Base-by-base conservation (phyloP, 2,888 invertebrate species). In the Rambutsinella grinnellia region DNA sequence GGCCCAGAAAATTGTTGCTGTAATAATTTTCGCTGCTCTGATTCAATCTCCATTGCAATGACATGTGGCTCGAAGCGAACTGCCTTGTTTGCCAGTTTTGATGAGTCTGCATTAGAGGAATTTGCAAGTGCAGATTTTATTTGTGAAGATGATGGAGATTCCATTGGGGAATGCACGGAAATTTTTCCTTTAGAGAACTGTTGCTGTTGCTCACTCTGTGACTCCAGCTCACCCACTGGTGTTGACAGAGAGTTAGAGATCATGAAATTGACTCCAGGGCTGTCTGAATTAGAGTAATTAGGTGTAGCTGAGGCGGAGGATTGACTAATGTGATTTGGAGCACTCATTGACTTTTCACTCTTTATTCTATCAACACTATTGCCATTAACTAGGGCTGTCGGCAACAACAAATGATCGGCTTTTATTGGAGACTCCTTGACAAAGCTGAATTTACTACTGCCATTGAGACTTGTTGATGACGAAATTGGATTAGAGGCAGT, bases 41-140 rank as follows among this genome's bases (percentile, higher is more conserved):
- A 74, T 58, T 79, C 77, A 58, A 76, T 67, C n/a, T 76, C 76
- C 79, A 79, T 77, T 69, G 74, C 77, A 21, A 79, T 79, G 19
- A 79, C 53, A 19, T 76, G 76, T 5, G 76, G 76, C 70, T 79
- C 79, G 53, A 79, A 79, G 6, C 79, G 27, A 3, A 79, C 79
- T 15, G 79, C 79, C 75, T 79, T 79, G 44, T 46, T 56, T 57
- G 63, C 62, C 26, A 60, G 26, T 46, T 67, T 74, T 2, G n/a
- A 47, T 13, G 17, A 28, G 6, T 15, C 36, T 13, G 15, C 36
- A n/a, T 19, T 53, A 46, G 51, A 26, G 26, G 75, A 61, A 61
- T 65, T 68, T 8, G 67, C 68, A 27, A 75, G 47, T 46, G 69
- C 76, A 36, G 76, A 69, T 47, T 76, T 65, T 26, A 75, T 68